Evolutionary conservation across 2,797 vertebrate species (phyloP).

Genomic region (Geotrypetes seraphini): DNA sequence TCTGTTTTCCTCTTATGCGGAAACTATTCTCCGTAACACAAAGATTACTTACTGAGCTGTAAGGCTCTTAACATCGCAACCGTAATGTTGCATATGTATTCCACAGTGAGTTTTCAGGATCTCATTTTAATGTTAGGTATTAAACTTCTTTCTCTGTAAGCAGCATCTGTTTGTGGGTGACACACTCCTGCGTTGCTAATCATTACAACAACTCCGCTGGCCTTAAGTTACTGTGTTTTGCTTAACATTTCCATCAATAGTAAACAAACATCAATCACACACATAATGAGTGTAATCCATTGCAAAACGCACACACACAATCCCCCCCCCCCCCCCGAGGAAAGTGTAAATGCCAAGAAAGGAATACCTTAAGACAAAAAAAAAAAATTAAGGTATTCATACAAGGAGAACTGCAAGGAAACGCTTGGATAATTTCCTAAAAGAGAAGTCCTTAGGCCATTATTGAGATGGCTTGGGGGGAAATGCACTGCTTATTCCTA

Average conservation of each 20-base stretch:
- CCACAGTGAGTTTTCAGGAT: constrained; percentile 18
- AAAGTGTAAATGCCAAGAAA: too few species aligned
- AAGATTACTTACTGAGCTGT: constrained; percentile 5
- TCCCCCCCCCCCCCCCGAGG: too few species aligned
- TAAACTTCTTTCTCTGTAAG: constrained; percentile 33
- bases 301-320: too few species aligned
- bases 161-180: constrained; percentile 30
- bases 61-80: constrained; percentile 13
- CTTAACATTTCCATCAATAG: constrained; percentile 35
- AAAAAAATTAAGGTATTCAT: too few species aligned
- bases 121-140: constrained; percentile 24
- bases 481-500: too few species aligned
- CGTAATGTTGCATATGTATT: constrained; percentile 13
- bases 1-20: too few species aligned
- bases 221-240: constrained; percentile 37
- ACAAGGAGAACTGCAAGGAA: background rate
- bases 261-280: constrained; percentile 47
- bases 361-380: too few species aligned
- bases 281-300: constrained; percentile 50
- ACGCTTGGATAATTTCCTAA: too few species aligned
- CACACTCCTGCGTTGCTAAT: too few species aligned
- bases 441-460: too few species aligned
- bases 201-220: constrained; percentile 34
- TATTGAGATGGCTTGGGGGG: too few species aligned
- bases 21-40: background rate